Evolutionary conservation across 2,888 invertebrate species (phyloP).

Genomic region (Platycheirus rosarum): DNA sequence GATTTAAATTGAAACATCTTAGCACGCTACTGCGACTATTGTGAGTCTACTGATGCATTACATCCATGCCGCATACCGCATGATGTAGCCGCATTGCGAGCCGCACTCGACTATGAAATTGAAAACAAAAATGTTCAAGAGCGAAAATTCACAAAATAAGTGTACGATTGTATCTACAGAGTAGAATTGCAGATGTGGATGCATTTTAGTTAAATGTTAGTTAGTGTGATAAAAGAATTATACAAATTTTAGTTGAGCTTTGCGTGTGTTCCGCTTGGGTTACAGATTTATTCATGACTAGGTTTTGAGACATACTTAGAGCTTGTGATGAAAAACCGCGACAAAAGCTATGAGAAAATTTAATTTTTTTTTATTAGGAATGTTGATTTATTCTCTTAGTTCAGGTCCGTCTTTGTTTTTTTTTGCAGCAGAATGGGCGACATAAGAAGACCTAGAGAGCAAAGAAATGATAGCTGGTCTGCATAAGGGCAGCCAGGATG

Average conservation of each 20-base stretch:
- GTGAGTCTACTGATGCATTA: slow-evolving; percentile 47
- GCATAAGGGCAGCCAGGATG: no score
- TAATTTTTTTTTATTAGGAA: no score
- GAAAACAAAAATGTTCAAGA: slow-evolving; percentile 64
- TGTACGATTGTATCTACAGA: slow-evolving; percentile 13
- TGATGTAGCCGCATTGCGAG: slow-evolving; percentile 8
- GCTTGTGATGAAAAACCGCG: no score
- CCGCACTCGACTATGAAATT: slow-evolving; percentile 66
- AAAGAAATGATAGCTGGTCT: no score
- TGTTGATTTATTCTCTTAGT: no score
- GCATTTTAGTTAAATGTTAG: background rate
- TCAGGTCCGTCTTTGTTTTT: no score
- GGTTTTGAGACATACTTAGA: slow-evolving; percentile 17
- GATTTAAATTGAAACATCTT: slow-evolving; percentile 65
- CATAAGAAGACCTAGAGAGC: no score
- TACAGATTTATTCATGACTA: slow-evolving; percentile 31
- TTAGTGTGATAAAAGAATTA: slow-evolving; percentile 33
- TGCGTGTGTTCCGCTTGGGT: slow-evolving; percentile 61
- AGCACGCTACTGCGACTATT: background rate
- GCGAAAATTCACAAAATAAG: background rate
- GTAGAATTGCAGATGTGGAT: background rate
- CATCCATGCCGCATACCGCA: slow-evolving; percentile 1
- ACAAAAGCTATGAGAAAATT: no score
- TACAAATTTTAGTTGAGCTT: slow-evolving; percentile 30
- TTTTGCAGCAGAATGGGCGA: no score